Evolutionary conservation across 2,797 vertebrate species (phyloP).

Genomic region (Sebastes goodei): DNA sequence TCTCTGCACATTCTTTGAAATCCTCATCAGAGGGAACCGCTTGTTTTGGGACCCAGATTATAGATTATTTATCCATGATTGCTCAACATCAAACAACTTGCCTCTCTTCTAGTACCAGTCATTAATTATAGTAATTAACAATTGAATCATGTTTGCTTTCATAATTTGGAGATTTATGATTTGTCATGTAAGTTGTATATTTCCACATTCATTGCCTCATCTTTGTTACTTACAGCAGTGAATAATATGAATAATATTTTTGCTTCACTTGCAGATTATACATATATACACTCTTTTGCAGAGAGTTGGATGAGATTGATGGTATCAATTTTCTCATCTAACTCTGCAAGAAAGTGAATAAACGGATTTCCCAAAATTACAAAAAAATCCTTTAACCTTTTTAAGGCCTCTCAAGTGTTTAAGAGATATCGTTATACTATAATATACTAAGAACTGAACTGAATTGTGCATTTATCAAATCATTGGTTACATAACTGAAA

Average conservation of each 20-base stretch:
- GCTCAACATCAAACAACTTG: conserved; percentile 41
- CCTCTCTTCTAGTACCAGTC: background rate
- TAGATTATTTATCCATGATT: conserved; percentile 55
- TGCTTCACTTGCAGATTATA: background rate
- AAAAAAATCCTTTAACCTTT: too few species aligned
- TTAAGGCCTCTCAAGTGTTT: background rate
- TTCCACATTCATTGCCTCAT: background rate
- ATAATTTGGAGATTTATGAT: background rate
- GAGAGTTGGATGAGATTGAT: too few species aligned
- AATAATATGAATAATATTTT: background rate
- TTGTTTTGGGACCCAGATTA: conserved; percentile 54
- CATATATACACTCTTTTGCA: too few species aligned
- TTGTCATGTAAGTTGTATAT: background rate
- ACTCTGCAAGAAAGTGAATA: too few species aligned
- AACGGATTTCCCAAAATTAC: too few species aligned
- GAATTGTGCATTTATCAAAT: background rate
- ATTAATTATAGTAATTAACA: background rate
- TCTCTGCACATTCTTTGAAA: conserved; percentile 53
- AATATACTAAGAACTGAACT: background rate
- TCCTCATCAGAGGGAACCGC: conserved; percentile 22
- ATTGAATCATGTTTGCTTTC: background rate
- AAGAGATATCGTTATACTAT: background rate
- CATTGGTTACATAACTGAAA: background rate
- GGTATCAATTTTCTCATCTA: too few species aligned
- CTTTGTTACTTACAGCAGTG: background rate